Percentiles rank a stretch among this genome's conserved stretches.
Evolutionary conservation across 1,140 invertebrate genomes (phyloP).

Genomic region (Drosophila tropicalis): DNA sequence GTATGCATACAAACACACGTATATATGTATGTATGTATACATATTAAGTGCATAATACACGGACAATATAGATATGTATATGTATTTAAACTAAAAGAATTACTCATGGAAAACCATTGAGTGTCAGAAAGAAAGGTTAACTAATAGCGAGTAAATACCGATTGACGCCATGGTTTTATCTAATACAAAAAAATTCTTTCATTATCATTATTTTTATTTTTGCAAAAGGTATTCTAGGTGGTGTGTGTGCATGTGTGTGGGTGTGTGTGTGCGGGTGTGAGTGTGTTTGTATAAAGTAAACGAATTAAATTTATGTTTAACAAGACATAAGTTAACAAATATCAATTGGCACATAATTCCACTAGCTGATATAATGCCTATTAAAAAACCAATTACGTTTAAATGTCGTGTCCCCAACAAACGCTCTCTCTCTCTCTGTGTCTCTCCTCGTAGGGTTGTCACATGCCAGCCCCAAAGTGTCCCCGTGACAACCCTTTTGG

Average conservation of each 20-base stretch:
- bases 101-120: neutral
- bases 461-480: no score
- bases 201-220: neutral
- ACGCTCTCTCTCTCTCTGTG: neutral
- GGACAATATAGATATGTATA: neutral
- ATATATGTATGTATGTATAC: no score
- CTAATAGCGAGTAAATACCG: neutral
- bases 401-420: constrained; percentile 58
- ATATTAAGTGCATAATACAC: no score
- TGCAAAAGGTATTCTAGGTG: neutral
- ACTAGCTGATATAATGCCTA: constrained; percentile 69
- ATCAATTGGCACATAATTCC: constrained; percentile 75
- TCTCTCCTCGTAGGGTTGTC: neutral
- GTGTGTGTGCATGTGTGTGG: neutral
- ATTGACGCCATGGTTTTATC: neutral
- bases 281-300: neutral
- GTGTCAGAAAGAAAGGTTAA: neutral
- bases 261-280: constrained; percentile 9
- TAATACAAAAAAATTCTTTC: neutral
- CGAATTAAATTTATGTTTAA: constrained; percentile 72
- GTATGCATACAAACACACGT: no score
- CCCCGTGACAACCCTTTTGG: neutral
- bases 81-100: neutral
- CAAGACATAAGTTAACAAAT: constrained; percentile 68
- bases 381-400: constrained; percentile 80